Percentiles rank a stretch among this genome's conserved stretches.
phyloP scores from a whole-genome alignment of 2,113 vertebrate species.

The Guaruba guarouba region DNA sequence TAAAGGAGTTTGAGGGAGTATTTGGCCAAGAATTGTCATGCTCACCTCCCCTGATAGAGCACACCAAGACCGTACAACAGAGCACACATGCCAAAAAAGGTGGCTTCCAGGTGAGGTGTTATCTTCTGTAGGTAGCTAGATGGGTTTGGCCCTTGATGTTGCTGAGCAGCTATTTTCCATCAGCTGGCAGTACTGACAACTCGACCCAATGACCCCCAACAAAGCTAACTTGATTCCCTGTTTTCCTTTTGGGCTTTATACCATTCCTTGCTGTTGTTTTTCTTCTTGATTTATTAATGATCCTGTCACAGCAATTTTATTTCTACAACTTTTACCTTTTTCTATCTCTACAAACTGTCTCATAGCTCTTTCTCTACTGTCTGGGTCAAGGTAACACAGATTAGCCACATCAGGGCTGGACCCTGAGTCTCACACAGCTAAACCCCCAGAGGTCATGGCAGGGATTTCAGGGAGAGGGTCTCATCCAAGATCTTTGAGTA shows the following conservation, averaged over 20 bases:
- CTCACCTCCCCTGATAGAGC: not conserved
- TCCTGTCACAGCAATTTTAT: not conserved
- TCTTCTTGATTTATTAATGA: not conserved
- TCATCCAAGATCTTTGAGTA: not conserved
- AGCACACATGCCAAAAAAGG: not conserved
- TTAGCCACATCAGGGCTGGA: accelerated
- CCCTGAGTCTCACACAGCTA: not conserved
- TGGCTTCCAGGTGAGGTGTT: not conserved
- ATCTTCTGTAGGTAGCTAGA: not conserved
- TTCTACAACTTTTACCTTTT: not conserved
- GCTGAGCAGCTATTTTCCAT: not conserved
- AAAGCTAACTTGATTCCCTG: not conserved
- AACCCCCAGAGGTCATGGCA: not conserved
- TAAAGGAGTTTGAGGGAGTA: not conserved
- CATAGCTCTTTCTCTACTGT: not conserved
- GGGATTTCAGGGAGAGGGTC: not conserved
- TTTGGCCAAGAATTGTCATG: not conserved
- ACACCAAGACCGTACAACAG: not conserved
- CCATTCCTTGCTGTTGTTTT: not conserved
- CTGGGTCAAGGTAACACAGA: not conserved
- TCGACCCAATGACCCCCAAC: accelerated
- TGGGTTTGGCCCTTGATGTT: not conserved
- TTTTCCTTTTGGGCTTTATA: not conserved
- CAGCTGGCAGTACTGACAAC: not conserved
- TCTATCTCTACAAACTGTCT: not conserved